Percentiles rank a stretch among this genome's conserved stretches.
Conservation (phyloP, 2,797 vertebrate genomes). For the Naso thynnoides region DNA sequence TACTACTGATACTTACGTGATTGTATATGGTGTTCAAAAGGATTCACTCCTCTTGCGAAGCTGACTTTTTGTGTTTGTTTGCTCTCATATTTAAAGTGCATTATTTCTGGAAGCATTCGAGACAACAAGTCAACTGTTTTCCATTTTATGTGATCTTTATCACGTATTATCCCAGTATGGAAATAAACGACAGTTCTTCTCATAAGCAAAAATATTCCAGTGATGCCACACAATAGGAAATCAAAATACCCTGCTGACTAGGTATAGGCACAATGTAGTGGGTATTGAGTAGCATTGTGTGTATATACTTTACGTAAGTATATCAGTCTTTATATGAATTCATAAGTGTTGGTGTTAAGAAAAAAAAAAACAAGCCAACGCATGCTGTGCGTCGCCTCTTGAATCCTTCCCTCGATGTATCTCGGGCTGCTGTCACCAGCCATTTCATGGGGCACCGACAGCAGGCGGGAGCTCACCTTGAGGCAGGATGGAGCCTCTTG, state of each 20-base stretch:
- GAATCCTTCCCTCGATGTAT: conserved; percentile 38
- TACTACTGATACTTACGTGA: not conserved
- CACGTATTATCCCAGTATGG: too few relatives aligned
- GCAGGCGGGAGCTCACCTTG: conserved; percentile 79
- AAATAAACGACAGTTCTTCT: too few relatives aligned
- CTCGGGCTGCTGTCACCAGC: conserved; percentile 68
- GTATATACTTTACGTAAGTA: not conserved
- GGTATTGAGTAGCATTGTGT: not conserved
- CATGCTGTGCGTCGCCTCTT: conserved; percentile 15
- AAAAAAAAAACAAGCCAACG: not conserved
- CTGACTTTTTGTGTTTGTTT: too few relatives aligned
- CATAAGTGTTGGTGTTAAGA: too few relatives aligned
- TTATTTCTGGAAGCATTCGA: too few relatives aligned
- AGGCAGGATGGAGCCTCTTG: conserved; percentile 75
- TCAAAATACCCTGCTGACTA: not conserved
- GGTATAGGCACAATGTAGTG: not conserved
- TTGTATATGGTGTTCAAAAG: not conserved
- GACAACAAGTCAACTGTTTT: not conserved
- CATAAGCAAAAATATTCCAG: conserved; percentile 18
- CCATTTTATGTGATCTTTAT: not conserved
- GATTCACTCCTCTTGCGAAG: not conserved
- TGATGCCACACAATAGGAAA: conserved; percentile 33
- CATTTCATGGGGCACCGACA: conserved; percentile 68
- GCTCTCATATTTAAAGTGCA: too few relatives aligned
- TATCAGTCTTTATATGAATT: not conserved